Conservation (phyloP, 2,797 vertebrate species). For the Enteromius viviparus region DNA sequence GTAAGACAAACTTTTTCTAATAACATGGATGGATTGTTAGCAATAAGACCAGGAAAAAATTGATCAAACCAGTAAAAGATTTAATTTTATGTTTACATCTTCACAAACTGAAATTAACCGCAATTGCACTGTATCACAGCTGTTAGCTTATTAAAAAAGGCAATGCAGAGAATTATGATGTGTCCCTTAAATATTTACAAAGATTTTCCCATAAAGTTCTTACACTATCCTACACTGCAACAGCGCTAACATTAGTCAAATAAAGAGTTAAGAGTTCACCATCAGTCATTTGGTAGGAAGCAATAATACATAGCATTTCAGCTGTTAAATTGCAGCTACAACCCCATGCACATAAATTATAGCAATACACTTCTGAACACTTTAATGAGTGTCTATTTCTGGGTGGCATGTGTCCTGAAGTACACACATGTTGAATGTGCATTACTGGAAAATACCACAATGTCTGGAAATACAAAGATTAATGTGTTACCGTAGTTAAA, state of each 20-base stretch:
- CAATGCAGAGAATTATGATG: neutral
- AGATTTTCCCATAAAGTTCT: neutral
- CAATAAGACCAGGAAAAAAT: neutral
- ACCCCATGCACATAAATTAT: slow-evolving; percentile 10
- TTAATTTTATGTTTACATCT: neutral
- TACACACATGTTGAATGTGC: neutral
- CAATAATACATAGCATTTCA: neutral
- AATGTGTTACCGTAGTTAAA: neutral
- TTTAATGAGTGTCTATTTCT: slow-evolving; percentile 44
- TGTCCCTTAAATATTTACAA: neutral
- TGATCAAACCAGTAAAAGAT: neutral
- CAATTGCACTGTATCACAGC: neutral
- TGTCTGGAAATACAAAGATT: neutral
- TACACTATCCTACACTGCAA: neutral
- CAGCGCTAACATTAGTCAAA: neutral
- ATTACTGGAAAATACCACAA: neutral
- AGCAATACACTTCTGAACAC: neutral
- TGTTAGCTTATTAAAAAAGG: neutral
- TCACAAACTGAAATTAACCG: neutral
- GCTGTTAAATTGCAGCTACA: slow-evolving; percentile 1
- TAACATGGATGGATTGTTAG: neutral
- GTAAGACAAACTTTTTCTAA: neutral
- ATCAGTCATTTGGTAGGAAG: neutral
- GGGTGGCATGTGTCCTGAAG: slow-evolving; percentile 37
- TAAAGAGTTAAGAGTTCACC: slow-evolving; percentile 2